A percentile compares a stretch with the other conserved stretches of the same genome.
Evolutionary conservation across 2,888 invertebrate genomes (phyloP).

Genomic region (Agonopterix heracliana): DNA sequence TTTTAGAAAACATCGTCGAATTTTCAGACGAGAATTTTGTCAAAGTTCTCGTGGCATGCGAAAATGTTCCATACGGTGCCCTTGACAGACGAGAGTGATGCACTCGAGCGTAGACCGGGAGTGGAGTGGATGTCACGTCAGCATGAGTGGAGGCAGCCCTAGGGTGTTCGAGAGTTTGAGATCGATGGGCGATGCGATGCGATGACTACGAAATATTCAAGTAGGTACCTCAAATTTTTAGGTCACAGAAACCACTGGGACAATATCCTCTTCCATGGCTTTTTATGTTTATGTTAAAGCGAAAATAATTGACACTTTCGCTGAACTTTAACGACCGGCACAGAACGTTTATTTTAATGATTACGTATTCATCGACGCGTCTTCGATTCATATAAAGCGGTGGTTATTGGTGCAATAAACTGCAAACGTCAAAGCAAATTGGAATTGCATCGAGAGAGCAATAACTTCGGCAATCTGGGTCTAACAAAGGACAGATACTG

Average conservation of each 20-base stretch:
- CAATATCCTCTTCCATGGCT: too few species aligned
- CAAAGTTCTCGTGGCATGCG: background rate
- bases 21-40: too few species aligned
- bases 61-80: slow-evolving; percentile 10
- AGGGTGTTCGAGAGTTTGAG: background rate
- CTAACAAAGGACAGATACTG: slow-evolving; percentile 5
- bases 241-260: too few species aligned
- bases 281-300: too few species aligned
- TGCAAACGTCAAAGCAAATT: background rate
- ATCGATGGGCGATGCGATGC: slow-evolving; percentile 1
- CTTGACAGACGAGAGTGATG: slow-evolving; percentile 13
- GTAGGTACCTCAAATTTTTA: too few species aligned
- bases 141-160: background rate
- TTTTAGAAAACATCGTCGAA: too few species aligned
- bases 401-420: background rate
- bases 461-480: slow-evolving; percentile 7
- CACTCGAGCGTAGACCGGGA: slow-evolving; percentile 30
- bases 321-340: too few species aligned
- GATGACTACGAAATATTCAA: background rate
- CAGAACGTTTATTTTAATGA: too few species aligned
- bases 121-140: slow-evolving; percentile 32
- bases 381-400: too few species aligned
- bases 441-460: background rate
- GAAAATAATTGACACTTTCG: too few species aligned
- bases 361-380: too few species aligned